Base-by-base conservation (phyloP, 2,797 vertebrate species). In the Sphenodon punctatus region DNA sequence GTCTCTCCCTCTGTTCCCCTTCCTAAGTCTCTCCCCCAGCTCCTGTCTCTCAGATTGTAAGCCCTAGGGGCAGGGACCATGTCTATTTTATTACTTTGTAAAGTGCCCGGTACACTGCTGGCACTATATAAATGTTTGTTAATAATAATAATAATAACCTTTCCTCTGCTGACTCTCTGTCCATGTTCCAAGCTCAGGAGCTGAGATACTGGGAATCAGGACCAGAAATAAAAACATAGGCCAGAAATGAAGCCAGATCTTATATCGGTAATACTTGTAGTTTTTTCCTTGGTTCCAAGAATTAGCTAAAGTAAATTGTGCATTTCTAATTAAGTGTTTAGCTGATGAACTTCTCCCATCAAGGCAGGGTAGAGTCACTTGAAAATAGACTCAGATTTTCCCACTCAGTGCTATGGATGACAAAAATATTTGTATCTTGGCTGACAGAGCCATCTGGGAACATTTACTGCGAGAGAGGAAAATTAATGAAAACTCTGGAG, bases 271-370 rank as follows among this genome's bases (percentile, higher is more conserved):
- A 49, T 0, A 14, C 80, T 74, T 76, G 64, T 80, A 78, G 67
- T 56, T 84, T 75, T 82, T 74, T 73, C 84, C 85, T 82, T 6
- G 0, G 32, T 89, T 92, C 83, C 43, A 41, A 79, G 80, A 89
- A 89, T 89, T 78, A 90, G 55, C 81, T 67, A 60, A 71, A 82
- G 80, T 88, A 91, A 84, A 78, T 91, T 90, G 84, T 80, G 34
- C 67, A 87, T 86, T 90, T 78, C 32, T 51, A 71, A 27, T 49
- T 75, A 60, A 78, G 38, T n/a, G 19, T 66, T 86, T 79, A 77
- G 66, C 51, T 74, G 42, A 61, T 53, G 87, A 67, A 79, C 56
- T 22, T 58, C 78, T 87, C 74, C 58, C n/a, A 78, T 49, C 68
- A 53, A 64, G 78, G 55, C 66, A 78, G 22, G 60, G 56, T 43